Percentiles rank a stretch among this genome's conserved stretches.
Evolutionary conservation across 2,797 vertebrate genomes (phyloP).

Genomic region (Sebastes minor): DNA sequence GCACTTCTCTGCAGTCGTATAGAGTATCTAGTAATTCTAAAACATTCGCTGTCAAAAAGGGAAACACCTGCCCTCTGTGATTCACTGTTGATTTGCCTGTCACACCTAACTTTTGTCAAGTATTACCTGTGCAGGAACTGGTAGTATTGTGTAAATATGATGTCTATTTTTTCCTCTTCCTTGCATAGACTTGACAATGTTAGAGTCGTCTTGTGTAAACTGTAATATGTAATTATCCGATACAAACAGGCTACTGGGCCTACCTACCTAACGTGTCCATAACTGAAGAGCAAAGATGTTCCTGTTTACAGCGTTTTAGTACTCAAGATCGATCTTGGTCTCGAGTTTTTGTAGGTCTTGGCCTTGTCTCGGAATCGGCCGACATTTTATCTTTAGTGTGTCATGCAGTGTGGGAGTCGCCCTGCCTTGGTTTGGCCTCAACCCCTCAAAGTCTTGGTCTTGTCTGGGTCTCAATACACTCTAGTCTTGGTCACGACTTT

Average conservation of each 20-base stretch:
- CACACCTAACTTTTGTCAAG: background rate
- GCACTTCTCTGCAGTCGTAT: background rate
- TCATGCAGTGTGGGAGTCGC: no score
- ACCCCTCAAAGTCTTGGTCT: no score
- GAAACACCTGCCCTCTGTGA: background rate
- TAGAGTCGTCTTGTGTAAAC: background rate
- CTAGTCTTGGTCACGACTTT: no score
- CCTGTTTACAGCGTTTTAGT: background rate
- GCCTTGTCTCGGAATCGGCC: no score
- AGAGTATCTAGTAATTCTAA: background rate
- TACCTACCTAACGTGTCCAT: background rate
- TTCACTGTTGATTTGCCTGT: background rate
- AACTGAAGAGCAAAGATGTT: background rate
- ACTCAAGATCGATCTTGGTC: no score
- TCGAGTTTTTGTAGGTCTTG: no score
- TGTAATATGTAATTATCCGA: background rate
- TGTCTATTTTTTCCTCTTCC: background rate
- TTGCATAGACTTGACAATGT: background rate
- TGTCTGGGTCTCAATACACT: no score
- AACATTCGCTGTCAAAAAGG: slow-evolving; percentile 1
- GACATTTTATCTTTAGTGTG: no score
- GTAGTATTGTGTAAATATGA: background rate
- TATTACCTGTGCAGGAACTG: background rate
- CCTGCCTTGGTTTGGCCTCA: no score
- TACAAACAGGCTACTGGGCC: background rate